A percentile compares a stretch with the other conserved stretches of the same genome.
Conservation (phyloP, 2,113 vertebrate genomes). For the Cyanoliseus patagonus region DNA sequence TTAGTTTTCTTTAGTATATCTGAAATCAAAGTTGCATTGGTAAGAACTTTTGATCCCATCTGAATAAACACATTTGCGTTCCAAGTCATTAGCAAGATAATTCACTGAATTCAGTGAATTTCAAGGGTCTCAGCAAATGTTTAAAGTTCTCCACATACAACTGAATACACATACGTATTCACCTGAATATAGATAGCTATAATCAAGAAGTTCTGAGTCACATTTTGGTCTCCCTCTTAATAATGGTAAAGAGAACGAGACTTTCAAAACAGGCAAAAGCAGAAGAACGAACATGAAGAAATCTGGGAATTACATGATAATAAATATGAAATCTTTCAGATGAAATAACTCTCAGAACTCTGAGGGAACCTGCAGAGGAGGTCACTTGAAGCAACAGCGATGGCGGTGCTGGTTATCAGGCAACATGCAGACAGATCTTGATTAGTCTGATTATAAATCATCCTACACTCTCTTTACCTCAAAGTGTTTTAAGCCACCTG, state of each 20-base stretch:
- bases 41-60: not conserved
- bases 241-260: not conserved
- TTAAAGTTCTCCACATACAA: not conserved
- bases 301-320: not conserved
- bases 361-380: not conserved
- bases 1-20: not conserved
- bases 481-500: not conserved
- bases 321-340: not conserved
- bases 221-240: not conserved
- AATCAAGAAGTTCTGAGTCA: not conserved
- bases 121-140: not conserved
- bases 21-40: not conserved
- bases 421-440: not conserved
- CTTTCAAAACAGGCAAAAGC: not conserved
- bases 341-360: not conserved
- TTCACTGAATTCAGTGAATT: not conserved
- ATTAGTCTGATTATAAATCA: not conserved
- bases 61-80: not conserved
- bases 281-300: not conserved
- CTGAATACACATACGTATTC: not conserved
- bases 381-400: not conserved
- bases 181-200: not conserved
- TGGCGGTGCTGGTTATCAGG: not conserved
- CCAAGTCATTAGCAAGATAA: not conserved
- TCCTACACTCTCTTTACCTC: not conserved